A percentile compares a stretch with the other conserved stretches of the same genome.
Conservation (phyloP, 2,113 vertebrate species). For the Chamaetylas fuelleborni region DNA sequence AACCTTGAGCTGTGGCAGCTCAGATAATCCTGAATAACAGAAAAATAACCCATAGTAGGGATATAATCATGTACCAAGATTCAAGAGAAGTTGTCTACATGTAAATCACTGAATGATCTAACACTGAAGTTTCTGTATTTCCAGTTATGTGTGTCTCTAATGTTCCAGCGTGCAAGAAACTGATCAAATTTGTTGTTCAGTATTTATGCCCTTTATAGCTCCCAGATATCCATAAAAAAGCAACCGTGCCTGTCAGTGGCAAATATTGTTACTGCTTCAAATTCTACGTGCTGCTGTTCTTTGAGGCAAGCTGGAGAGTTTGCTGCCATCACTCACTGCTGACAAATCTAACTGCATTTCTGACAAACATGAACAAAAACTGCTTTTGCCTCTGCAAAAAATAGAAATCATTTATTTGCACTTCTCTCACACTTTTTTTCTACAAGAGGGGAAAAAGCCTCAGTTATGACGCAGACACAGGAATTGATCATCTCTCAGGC, state of each 20-base stretch:
- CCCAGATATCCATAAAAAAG: neutral
- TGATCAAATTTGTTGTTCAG: neutral
- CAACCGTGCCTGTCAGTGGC: neutral
- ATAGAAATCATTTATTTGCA: neutral
- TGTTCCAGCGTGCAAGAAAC: neutral
- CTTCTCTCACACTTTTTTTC: neutral
- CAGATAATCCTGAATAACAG: neutral
- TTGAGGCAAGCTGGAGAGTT: neutral
- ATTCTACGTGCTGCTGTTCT: neutral
- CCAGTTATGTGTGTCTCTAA: neutral
- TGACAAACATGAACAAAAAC: neutral
- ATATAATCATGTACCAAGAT: neutral
- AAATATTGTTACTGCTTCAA: neutral
- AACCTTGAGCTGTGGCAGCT: neutral
- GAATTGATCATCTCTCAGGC: fast-evolving
- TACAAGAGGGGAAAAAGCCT: neutral
- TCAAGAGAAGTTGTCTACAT: neutral
- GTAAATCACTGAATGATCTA: neutral
- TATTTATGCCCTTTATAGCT: neutral
- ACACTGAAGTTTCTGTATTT: neutral
- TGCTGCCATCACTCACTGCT: neutral
- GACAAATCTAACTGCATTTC: neutral
- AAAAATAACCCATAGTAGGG: neutral
- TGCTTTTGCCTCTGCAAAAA: neutral
- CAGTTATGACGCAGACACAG: neutral